phyloP scores from a whole-genome alignment of 2,888 invertebrate species.

The Empis livida region DNA sequence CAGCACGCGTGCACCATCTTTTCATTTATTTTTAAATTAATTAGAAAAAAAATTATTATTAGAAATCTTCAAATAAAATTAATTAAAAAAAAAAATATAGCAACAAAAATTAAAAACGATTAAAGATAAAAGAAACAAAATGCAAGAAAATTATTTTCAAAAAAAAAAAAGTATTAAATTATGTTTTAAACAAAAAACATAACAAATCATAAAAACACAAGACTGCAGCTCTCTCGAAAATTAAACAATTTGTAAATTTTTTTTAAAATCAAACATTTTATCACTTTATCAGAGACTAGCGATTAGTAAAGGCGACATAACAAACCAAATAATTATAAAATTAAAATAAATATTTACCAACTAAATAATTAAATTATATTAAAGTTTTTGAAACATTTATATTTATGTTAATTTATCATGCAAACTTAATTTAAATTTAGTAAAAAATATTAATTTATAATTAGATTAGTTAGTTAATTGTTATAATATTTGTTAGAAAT shows the following conservation, averaged over 20 bases:
- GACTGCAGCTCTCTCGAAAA: slow-evolving; percentile 29
- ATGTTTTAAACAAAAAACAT: background rate
- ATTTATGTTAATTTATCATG: too few species aligned
- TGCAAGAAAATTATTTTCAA: background rate
- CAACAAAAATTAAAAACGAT: background rate
- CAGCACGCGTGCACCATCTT: slow-evolving; percentile 90
- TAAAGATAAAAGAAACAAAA: background rate
- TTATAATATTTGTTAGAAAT: too few species aligned
- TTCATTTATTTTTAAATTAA: slow-evolving; percentile 1
- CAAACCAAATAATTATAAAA: too few species aligned
- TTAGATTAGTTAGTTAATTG: too few species aligned
- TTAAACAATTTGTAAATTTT: slow-evolving; percentile 1
- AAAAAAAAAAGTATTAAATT: background rate
- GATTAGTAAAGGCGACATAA: too few species aligned
- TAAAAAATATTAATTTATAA: too few species aligned
- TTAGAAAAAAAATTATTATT: background rate
- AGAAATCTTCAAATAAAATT: background rate
- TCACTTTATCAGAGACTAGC: background rate
- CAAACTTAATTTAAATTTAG: too few species aligned
- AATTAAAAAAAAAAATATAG: background rate
- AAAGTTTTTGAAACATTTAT: too few species aligned
- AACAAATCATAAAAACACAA: slow-evolving; percentile 5
- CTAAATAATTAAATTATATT: too few species aligned
- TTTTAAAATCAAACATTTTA: background rate
- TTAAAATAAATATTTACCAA: too few species aligned